Evolutionary conservation across 2,888 invertebrate species (phyloP).

Genomic region (Diachrysia chrysitis): DNA sequence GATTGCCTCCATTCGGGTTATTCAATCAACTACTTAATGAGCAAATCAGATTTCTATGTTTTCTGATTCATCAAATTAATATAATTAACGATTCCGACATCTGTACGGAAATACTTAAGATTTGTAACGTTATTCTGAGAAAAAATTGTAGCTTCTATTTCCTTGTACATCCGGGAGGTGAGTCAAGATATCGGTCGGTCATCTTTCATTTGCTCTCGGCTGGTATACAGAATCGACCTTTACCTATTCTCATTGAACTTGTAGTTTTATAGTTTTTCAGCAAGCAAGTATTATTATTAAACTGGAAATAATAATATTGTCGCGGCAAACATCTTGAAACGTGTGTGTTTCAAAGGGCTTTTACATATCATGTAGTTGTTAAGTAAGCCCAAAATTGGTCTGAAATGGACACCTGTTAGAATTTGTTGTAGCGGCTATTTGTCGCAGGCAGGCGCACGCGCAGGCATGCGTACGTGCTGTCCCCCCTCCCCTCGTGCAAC

Average conservation of each 20-base stretch:
- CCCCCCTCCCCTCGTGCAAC: constrained; percentile 39
- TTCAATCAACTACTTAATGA: constrained; percentile 71
- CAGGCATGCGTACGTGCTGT: constrained; percentile 78
- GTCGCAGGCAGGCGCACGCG: constrained; percentile 79
- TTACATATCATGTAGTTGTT: constrained; percentile 50
- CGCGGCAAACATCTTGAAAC: constrained; percentile 31
- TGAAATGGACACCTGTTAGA: constrained; percentile 81
- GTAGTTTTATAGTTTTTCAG: background rate
- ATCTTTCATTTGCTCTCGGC: constrained; percentile 18
- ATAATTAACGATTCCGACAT: constrained; percentile 62
- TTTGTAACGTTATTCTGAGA: constrained; percentile 62
- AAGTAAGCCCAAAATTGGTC: constrained; percentile 69
- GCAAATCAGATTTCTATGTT: constrained; percentile 61
- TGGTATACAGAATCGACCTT: background rate
- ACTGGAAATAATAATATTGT: background rate
- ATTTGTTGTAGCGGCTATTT: constrained; percentile 77
- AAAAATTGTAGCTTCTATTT: constrained; percentile 62
- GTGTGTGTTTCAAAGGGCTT: constrained; percentile 45
- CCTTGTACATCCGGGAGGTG: constrained; percentile 49
- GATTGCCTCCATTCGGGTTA: constrained; percentile 66
- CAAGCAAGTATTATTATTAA: background rate
- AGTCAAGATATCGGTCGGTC: constrained; percentile 50
- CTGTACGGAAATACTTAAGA: constrained; percentile 66
- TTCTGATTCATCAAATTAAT: constrained; percentile 70
- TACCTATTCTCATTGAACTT: background rate